phyloP scores from a whole-genome alignment of 37 sponge, comb jelly and placozoan genomes.

The Mnemiopsis leidyi region DNA sequence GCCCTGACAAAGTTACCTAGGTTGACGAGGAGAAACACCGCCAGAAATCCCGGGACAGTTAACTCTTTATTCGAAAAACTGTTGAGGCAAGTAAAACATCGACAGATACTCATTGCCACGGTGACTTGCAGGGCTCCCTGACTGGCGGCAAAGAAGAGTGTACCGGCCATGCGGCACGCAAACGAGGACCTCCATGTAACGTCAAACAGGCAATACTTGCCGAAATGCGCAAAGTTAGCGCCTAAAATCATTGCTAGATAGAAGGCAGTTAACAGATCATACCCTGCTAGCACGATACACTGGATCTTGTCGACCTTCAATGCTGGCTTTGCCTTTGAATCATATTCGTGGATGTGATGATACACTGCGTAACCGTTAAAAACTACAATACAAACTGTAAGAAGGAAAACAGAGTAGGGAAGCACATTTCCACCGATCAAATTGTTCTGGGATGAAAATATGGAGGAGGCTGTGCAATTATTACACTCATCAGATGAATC shows the following conservation, averaged over 20 bases:
- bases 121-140: slow-evolving; percentile 14
- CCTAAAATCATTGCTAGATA: neutral
- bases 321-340: neutral
- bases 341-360: neutral
- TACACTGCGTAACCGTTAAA: neutral
- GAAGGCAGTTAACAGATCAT: neutral
- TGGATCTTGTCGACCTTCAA: neutral
- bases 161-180: neutral
- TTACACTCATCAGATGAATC: slow-evolving; percentile 30
- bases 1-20: no score
- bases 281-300: neutral
- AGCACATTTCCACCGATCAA: neutral
- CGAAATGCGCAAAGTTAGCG: neutral
- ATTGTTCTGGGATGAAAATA: neutral
- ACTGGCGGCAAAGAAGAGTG: neutral
- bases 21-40: no score
- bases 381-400: neutral
- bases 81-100: no score
- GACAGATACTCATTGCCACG: no score
- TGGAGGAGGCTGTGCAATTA: neutral
- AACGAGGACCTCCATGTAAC: neutral
- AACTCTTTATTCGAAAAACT: no score
- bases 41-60: no score
- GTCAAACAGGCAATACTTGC: neutral
- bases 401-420: neutral